Base-by-base conservation (phyloP, 2,113 vertebrate genomes). In the Spheniscus mendiculus region DNA sequence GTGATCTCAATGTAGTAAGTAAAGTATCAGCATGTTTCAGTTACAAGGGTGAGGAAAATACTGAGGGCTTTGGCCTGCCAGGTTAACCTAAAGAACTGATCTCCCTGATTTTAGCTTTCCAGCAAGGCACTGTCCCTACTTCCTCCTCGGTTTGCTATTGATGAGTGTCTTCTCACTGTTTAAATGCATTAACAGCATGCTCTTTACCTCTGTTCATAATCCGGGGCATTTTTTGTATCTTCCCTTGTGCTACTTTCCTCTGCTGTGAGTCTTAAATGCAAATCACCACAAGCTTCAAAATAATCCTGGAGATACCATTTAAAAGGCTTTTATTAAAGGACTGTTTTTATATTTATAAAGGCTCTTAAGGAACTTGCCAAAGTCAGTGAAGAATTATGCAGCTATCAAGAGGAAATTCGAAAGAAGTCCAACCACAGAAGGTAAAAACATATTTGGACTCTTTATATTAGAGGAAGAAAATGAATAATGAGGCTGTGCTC, bases 311-410 rank as follows among this genome's bases (percentile, higher is more conserved):
- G 42, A 59, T 82, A 53, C 5, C 5, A 19, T 67, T 89, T 72
- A 17, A 95, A 92, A 73, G 34, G 44, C 56, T 90, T 88, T 17
- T 40, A 18, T 83, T 98, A 96, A 98, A 79, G 14, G 7, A 25
- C 47, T 95, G 12, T 55, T 95, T 87, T 97, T 98, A 5, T 97
- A 18, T 98, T 93, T 98, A 25, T 87, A 94, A 97, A 99, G 99
- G 99, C 99, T 97, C 98, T 99, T 87, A 99, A 99, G 97, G 99
- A 99, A 98, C 99, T 99, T 89, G 99, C 99, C 58, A 98, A 98
- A 98, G 99, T 99, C 62, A 99, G 99, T 96, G 99, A 99, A 98
- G 99, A 99, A 96, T 98, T 99, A 72, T 99, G 99, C 97, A 99
- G 98, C 98, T 99, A 99, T 97, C 99, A 99, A 98, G 99, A 99